A percentile compares a stretch with the other conserved stretches of the same genome.
Conservation (phyloP, 2,113 vertebrate genomes). For the Neomonachus schauinslandi region DNA sequence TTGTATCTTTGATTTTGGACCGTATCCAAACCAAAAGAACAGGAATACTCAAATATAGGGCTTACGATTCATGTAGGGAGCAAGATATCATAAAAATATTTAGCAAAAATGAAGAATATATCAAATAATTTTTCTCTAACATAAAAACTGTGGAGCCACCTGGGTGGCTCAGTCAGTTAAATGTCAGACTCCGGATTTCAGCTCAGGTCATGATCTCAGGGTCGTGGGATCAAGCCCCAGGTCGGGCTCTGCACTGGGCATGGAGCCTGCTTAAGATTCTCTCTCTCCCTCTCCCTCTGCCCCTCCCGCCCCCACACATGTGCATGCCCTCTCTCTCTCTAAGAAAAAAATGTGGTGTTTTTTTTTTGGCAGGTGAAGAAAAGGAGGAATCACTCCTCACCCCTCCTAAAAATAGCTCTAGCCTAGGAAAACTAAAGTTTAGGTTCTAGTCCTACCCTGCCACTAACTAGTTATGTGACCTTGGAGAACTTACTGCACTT, state of each 20-base stretch:
- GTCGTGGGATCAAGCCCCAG: not conserved
- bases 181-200: not conserved
- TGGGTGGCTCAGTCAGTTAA: not conserved
- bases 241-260: not conserved
- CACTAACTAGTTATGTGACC: slow-evolving; percentile 10
- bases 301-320: accelerated
- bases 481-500: slow-evolving; percentile 9
- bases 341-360: not conserved
- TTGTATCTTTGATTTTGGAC: slow-evolving; percentile 15
- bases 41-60: slow-evolving; percentile 29
- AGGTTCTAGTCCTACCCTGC: not conserved
- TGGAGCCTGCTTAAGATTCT: not conserved
- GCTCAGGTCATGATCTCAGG: not conserved
- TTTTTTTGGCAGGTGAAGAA: not conserved
- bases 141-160: not conserved
- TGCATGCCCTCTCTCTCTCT: not conserved
- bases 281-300: not conserved
- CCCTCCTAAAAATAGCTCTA: not conserved
- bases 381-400: not conserved
- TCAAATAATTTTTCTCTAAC: not conserved
- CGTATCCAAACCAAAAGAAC: not conserved
- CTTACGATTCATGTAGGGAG: not conserved
- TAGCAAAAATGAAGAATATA: not conserved
- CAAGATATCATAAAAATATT: slow-evolving; percentile 4
- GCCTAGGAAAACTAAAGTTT: not conserved